Evolutionary conservation across 2,888 invertebrate genomes (phyloP).

Genomic region (Andrena flavipes): DNA sequence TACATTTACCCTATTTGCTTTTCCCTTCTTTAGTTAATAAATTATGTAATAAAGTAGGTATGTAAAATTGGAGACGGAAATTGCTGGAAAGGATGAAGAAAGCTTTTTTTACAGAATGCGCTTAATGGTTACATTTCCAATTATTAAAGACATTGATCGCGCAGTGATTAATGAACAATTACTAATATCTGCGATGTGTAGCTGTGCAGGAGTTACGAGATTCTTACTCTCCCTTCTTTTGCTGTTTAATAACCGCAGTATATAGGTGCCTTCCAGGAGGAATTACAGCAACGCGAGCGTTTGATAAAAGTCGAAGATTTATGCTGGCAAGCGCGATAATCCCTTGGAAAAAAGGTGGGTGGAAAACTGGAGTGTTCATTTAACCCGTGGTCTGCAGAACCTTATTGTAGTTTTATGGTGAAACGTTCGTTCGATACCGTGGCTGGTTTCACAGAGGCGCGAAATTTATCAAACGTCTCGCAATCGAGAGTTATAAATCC

Average conservation of each 20-base stretch:
- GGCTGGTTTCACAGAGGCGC: not conserved
- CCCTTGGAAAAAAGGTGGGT: constrained; percentile 6
- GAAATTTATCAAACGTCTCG: not conserved
- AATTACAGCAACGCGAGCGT: constrained; percentile 35
- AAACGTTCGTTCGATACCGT: not conserved
- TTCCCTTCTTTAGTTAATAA: too few relatives aligned
- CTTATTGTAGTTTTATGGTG: not conserved
- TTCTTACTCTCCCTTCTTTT: constrained; percentile 34
- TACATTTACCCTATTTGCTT: too few relatives aligned
- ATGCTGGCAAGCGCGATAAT: constrained; percentile 16
- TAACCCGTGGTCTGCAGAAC: not conserved
- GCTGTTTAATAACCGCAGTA: constrained; percentile 38
- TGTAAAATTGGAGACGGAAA: too few relatives aligned
- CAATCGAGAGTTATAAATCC: too few relatives aligned
- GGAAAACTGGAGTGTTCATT: not conserved
- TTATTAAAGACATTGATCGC: too few relatives aligned
- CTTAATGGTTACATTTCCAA: too few relatives aligned
- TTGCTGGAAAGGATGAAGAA: too few relatives aligned
- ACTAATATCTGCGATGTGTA: too few relatives aligned
- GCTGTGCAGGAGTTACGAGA: constrained; percentile 41
- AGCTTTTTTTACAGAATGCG: too few relatives aligned
- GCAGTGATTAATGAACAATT: too few relatives aligned
- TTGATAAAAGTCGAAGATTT: constrained; percentile 38
- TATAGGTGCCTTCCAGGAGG: constrained; percentile 6
- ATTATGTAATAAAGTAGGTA: too few relatives aligned